Base-by-base conservation (phyloP, 2,113 vertebrate species). In the Sapajus apella region DNA sequence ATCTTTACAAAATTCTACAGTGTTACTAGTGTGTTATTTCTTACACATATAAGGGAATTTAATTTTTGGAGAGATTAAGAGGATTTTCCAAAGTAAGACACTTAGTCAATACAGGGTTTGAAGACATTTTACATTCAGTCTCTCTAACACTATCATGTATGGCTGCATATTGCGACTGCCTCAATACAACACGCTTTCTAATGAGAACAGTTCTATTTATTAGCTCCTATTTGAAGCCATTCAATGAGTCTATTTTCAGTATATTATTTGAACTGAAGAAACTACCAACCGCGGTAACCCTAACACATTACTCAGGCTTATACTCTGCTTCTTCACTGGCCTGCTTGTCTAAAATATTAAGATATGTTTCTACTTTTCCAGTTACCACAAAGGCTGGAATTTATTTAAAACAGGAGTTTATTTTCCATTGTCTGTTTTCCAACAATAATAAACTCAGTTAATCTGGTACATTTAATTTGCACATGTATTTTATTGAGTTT, bases 241-340 rank as follows among this genome's bases (percentile, higher is more conserved):
- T 45, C 30, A 50, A 4, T 79, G 75, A 32, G 1, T 58, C 27
- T 52, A 37, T 27, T 75, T 92, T 76, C n/a, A 56, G 32, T 30
- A 12, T 9, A 55, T 47, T 84, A 40, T 45, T 45, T 92, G 10
- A 77, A 87, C 2, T 37, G 5, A 76, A 76, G 27, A 5, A 88
- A 70, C 35, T 43, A 37, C 4, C 27, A 35, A n/a, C 8, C 7
- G 3, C 3, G 17, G 7, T 10, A 5, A 3, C 18, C 3, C 1
- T 35, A 52, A 37, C 3, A 45, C 16, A 3, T 94, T 87, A 80
- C 10, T 45, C 30, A 81, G 14, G 17, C 0, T 89, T 73, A 25
- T 8, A 3, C 4, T 73, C 5, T n/a, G 8, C 25, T 3, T 8
- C n/a, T 90, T 92, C 11, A 72, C 0, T 30, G 5, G 23, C 3